Evolutionary conservation across 2,888 invertebrate species (phyloP).

Genomic region (Diaphora mendica): DNA sequence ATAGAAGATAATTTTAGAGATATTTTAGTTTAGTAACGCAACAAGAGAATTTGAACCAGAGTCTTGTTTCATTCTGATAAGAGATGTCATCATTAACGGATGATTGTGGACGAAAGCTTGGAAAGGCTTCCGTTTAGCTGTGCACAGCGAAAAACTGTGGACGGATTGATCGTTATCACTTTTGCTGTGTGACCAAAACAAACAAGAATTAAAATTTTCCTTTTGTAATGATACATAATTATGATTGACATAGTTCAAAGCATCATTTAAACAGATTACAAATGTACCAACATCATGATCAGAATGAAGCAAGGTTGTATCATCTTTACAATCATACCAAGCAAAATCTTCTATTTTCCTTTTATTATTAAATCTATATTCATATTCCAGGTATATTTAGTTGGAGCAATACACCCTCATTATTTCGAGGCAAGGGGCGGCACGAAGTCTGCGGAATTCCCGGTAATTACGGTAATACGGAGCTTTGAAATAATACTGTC

Average conservation of each 20-base stretch:
- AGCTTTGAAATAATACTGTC: conserved; percentile 50
- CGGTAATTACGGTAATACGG: conserved; percentile 55
- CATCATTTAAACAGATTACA: background rate
- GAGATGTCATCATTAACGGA: too few relatives aligned
- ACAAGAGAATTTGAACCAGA: too few relatives aligned
- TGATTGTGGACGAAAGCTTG: too few relatives aligned
- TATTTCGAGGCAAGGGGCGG: conserved; percentile 47
- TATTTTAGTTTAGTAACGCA: too few relatives aligned
- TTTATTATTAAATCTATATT: conserved; percentile 34
- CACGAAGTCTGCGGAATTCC: conserved; percentile 53
- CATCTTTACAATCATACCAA: background rate
- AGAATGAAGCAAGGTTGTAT: background rate
- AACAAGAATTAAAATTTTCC: background rate
- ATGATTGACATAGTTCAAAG: background rate
- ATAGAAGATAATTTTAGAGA: too few relatives aligned
- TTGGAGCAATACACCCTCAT: conserved; percentile 36
- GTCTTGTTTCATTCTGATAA: too few relatives aligned
- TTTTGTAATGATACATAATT: background rate
- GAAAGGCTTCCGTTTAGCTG: too few relatives aligned
- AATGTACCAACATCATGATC: background rate
- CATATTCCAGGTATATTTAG: conserved; percentile 39
- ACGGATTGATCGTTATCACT: too few relatives aligned
- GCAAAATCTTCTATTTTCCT: conserved; percentile 25
- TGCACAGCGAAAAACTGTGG: too few relatives aligned
- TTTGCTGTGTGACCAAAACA: too few relatives aligned